phyloP scores from a whole-genome alignment of 2,888 invertebrate genomes.

The Ormyrus rosae region DNA sequence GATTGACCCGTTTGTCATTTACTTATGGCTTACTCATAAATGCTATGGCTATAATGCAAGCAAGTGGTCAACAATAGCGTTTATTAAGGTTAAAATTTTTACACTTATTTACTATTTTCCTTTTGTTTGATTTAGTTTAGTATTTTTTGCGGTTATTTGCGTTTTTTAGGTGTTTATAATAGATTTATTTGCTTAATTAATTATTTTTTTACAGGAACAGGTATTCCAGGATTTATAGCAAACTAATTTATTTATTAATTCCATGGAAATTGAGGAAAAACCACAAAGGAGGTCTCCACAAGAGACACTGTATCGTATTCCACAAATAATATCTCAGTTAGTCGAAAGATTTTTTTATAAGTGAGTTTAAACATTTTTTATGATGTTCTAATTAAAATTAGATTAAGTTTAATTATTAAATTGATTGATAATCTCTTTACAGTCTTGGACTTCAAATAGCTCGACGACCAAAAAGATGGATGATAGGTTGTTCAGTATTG shows the following conservation, averaged over 20 bases:
- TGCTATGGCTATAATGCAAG: slow-evolving; percentile 13
- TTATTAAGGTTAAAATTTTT: slow-evolving; percentile 31
- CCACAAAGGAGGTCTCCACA: slow-evolving; percentile 43
- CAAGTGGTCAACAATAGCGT: neutral
- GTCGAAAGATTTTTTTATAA: slow-evolving; percentile 69
- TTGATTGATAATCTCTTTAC: slow-evolving; percentile 2
- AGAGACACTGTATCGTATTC: slow-evolving; percentile 63
- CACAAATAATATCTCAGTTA: slow-evolving; percentile 65
- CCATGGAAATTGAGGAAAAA: slow-evolving; percentile 57
- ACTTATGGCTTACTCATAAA: slow-evolving; percentile 35
- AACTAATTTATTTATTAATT: slow-evolving; percentile 34
- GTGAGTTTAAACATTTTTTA: slow-evolving; percentile 59
- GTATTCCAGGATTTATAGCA: slow-evolving; percentile 18
- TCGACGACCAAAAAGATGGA: slow-evolving; percentile 80
- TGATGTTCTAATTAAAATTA: neutral
- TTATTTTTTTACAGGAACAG: slow-evolving; percentile 31
- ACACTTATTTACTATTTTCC: slow-evolving; percentile 5
- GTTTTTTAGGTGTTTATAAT: neutral
- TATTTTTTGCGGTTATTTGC: neutral
- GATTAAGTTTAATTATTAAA: slow-evolving; percentile 5
- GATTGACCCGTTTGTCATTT: slow-evolving; percentile 55
- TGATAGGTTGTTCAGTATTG: slow-evolving; percentile 78
- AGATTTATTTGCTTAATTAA: neutral
- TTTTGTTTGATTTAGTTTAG: neutral
- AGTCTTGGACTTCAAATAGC: slow-evolving; percentile 82